Conservation (phyloP, 2,888 invertebrate species). For the Drosophila mettleri region DNA sequence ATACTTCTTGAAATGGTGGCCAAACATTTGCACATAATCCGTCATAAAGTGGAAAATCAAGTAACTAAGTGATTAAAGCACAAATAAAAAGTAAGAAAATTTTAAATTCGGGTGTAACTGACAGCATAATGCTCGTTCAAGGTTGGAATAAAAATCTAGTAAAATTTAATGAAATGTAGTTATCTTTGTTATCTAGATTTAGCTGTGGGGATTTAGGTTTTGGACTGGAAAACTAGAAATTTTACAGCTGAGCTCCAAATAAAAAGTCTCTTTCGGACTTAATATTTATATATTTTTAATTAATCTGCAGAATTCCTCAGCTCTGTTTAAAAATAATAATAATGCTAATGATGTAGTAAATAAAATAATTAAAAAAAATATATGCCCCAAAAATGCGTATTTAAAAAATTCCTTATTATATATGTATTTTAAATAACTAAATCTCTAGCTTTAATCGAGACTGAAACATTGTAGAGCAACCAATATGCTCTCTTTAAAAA, state of each 20-base stretch:
- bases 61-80: conserved; percentile 73
- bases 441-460: not conserved
- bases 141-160: not conserved
- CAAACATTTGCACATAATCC: conserved; percentile 76
- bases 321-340: too few relatives aligned
- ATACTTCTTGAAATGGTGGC: conserved; percentile 16
- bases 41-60: conserved; percentile 79
- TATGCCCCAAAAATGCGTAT: too few relatives aligned
- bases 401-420: too few relatives aligned
- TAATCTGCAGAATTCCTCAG: too few relatives aligned
- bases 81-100: conserved; percentile 25
- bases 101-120: not conserved
- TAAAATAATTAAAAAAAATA: too few relatives aligned
- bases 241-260: not conserved
- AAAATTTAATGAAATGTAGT: not conserved
- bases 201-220: not conserved
- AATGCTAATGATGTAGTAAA: too few relatives aligned
- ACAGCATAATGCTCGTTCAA: not conserved
- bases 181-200: not conserved
- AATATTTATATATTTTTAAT: too few relatives aligned
- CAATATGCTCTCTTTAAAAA: conserved; percentile 1
- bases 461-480: not conserved
- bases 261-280: too few relatives aligned
- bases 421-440: not conserved
- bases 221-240: not conserved